These are phyloP conservation scores for Drosophila malerkotliana DNA, from an alignment of 1,140 invertebrate genomes.

Conservation along the genomic window DNA sequence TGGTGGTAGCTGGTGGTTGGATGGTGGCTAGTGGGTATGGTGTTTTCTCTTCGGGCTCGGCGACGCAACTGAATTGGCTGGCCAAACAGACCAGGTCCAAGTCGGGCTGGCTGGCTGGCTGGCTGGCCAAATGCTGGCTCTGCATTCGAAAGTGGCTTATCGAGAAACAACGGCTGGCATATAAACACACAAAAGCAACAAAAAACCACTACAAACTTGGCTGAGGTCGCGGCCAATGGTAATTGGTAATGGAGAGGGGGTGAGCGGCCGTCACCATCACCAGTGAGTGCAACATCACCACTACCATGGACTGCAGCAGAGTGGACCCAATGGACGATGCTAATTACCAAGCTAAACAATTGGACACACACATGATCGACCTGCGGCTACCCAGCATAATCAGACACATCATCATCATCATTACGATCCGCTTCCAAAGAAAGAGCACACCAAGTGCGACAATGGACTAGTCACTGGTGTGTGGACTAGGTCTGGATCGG, in stretches of 20 bases:
- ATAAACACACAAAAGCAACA: constrained; percentile 27
- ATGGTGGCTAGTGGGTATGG: constrained; percentile 25
- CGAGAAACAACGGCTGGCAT: constrained; percentile 56
- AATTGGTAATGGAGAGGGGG: constrained; percentile 53
- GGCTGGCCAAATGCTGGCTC: constrained; percentile 61
- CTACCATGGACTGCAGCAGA: background rate
- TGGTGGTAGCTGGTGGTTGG: background rate
- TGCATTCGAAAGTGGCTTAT: constrained; percentile 81
- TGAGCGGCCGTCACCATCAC: constrained; percentile 25
- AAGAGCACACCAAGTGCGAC: constrained; percentile 64
- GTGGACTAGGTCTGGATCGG: constrained; percentile 21
- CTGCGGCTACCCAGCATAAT: constrained; percentile 56
- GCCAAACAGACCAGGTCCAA: constrained; percentile 40
- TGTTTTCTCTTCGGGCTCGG: constrained; percentile 79
- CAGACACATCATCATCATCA: constrained; percentile 30
- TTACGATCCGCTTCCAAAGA: constrained; percentile 31
- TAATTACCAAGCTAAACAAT: constrained; percentile 68
- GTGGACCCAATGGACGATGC: constrained; percentile 48
- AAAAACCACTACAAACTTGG: constrained; percentile 48
- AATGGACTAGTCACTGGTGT: constrained; percentile 1
- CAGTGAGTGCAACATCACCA: constrained; percentile 24
- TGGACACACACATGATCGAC: constrained; percentile 60
- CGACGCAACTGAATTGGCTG: constrained; percentile 75
- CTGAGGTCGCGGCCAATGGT: constrained; percentile 50
- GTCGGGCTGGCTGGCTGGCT: background rate